Conservation (phyloP, 2,113 vertebrate genomes). For the Oryzias curvinotus region DNA sequence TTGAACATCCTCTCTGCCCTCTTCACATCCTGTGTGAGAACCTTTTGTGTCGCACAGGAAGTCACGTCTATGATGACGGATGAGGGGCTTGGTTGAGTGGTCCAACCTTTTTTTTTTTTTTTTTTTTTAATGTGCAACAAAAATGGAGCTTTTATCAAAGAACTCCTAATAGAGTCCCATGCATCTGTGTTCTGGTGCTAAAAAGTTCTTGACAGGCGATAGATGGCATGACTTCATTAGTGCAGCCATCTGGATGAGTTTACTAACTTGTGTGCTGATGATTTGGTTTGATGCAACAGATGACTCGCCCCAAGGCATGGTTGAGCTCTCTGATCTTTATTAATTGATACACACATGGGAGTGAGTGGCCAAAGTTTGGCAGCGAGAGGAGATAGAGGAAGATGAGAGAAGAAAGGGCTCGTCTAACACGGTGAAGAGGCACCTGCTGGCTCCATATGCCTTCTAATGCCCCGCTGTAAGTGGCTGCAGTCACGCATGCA, state of each 20-base stretch:
- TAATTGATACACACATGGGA: conserved; percentile 61
- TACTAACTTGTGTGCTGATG: conserved; percentile 27
- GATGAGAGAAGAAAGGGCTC: conserved; percentile 18
- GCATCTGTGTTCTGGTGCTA: conserved; percentile 3
- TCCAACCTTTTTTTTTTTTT: background rate
- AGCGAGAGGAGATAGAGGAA: conserved; percentile 17
- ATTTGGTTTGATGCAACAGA: conserved; percentile 60
- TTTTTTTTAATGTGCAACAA: background rate
- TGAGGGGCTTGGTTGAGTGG: conserved; percentile 18
- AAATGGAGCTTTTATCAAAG: conserved; percentile 8
- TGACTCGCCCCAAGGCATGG: conserved; percentile 57
- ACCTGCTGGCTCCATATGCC: conserved; percentile 71
- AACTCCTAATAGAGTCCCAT: conserved; percentile 31
- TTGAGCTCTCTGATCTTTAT: conserved; percentile 56
- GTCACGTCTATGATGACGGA: conserved; percentile 45
- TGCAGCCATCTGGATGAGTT: conserved; percentile 23
- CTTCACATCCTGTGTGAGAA: conserved; percentile 62
- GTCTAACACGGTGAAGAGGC: conserved; percentile 23
- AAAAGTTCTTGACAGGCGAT: conserved; percentile 16
- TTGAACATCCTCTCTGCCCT: conserved; percentile 59
- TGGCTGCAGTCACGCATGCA: conserved; percentile 66
- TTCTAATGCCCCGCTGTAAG: conserved; percentile 57
- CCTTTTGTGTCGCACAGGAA: conserved; percentile 51
- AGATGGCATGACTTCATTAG: conserved; percentile 33
- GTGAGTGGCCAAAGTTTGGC: conserved; percentile 25